Base-by-base conservation (phyloP, 2,113 vertebrate genomes). In the Microcebus jonahi region DNA sequence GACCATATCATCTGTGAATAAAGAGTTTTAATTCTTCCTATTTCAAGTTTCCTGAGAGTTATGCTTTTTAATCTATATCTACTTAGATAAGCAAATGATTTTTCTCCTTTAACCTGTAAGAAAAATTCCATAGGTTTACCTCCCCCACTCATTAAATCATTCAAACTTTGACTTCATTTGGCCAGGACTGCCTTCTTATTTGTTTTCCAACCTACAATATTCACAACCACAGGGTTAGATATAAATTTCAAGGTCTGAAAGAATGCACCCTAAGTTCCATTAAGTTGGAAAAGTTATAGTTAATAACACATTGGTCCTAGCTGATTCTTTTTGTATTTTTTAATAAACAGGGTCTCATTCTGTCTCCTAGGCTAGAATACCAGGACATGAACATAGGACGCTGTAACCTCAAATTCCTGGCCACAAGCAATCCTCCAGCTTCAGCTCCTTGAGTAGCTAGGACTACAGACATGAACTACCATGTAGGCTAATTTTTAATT, bases 131-230 rank as follows among this genome's bases (percentile, higher is more conserved):
- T 50, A 70, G 21, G n/a, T 55, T 55, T 55, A 55, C 18, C 17
- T 55, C 53, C 53, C 53, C 17, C 17, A 55, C 53, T 55, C 48
- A 67, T 75, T 75, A 89, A 90, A 36, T 77, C 42, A 90, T 93
- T 90, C 23, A 81, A 77, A 89, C 4, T 14, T 82, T 70, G 57
- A 94, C 55, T 34, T 93, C 65, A 61, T 15, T 63, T 87, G 55
- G 39, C 50, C 31, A 84, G 34, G 8, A 87, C 2, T 53, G 59
- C 61, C 36, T 80, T 70, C 27, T 94, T 81, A 65, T 65, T 48
- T 12, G 6, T 94, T 93, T 96, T 96, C 65, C 20, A 86, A 50
- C 39, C 65, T 84, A 85, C 14, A 39, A 53, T 85, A 77, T 90
- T 81, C 23, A 94, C 55, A 90, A 81, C 0, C 3, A 27, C 34